A percentile compares a stretch with the other conserved stretches of the same genome.
Evolutionary conservation across 2,113 vertebrate genomes (phyloP).

Genomic region (Lampris incognitus): DNA sequence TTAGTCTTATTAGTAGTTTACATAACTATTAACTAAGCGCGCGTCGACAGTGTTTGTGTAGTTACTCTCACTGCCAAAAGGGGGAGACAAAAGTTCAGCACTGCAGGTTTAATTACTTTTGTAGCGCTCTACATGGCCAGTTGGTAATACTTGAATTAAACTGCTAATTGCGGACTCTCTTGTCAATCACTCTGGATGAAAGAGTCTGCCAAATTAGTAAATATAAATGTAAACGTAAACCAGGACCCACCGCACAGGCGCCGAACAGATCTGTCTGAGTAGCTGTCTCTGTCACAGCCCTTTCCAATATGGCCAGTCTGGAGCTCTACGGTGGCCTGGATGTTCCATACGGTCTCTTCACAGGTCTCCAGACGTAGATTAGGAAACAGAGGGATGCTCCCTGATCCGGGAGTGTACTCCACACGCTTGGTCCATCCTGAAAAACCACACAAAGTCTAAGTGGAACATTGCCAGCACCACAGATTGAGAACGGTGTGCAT

Average conservation of each 20-base stretch:
- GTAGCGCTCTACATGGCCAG: too few relatives aligned
- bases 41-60: too few relatives aligned
- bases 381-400: slow-evolving; percentile 93
- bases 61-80: too few relatives aligned
- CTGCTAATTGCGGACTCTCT: too few relatives aligned
- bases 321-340: slow-evolving; percentile 96
- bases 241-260: slow-evolving; percentile 90
- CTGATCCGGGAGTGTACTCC: slow-evolving; percentile 92
- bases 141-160: too few relatives aligned
- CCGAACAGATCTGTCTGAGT: slow-evolving; percentile 93
- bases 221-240: neutral
- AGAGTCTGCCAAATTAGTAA: too few relatives aligned
- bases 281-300: slow-evolving; percentile 97
- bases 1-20: too few relatives aligned
- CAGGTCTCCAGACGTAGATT: slow-evolving; percentile 95
- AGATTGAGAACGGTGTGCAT: neutral
- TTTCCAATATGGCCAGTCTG: slow-evolving; percentile 98
- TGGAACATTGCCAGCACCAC: neutral
- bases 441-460: neutral
- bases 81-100: too few relatives aligned
- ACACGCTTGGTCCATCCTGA: slow-evolving; percentile 96
- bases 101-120: too few relatives aligned
- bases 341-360: slow-evolving; percentile 97
- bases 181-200: too few relatives aligned
- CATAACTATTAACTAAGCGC: too few relatives aligned